A percentile compares a stretch with the other conserved stretches of the same genome.
These are phyloP conservation scores for Agrilus cyanescens DNA, from an alignment of 2,888 invertebrate species.

Conservation along the genomic window DNA sequence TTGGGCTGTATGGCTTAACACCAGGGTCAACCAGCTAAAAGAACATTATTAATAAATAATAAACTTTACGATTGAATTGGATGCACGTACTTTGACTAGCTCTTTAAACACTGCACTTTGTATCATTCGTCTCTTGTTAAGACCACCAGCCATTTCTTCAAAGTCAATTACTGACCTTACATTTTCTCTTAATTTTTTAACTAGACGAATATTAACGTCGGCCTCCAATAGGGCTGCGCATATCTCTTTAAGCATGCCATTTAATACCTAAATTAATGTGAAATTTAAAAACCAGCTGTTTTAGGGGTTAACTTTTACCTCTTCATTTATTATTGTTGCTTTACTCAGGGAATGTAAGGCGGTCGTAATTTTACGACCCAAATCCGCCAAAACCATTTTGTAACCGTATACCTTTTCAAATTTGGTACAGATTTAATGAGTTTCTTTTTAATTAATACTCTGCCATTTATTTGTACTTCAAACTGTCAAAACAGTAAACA, in stretches of 20 bases:
- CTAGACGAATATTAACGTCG: slow-evolving; percentile 91
- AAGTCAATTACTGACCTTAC: slow-evolving; percentile 95
- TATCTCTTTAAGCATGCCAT: slow-evolving; percentile 98
- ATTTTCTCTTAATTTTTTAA: slow-evolving; percentile 94
- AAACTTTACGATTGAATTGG: not conserved
- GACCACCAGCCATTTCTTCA: slow-evolving; percentile 97
- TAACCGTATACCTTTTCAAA: too few species aligned
- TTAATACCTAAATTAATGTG: slow-evolving; percentile 61
- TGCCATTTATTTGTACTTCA: too few species aligned
- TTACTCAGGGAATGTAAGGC: slow-evolving; percentile 95
- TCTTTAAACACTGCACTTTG: slow-evolving; percentile 98
- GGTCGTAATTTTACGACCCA: slow-evolving; percentile 98
- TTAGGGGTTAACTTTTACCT: slow-evolving; percentile 46
- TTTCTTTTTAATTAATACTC: too few species aligned
- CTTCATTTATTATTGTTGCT: slow-evolving; percentile 97
- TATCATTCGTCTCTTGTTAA: slow-evolving; percentile 97
- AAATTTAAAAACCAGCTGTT: too few species aligned
- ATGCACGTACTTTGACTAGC: slow-evolving; percentile 71
- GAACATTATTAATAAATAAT: slow-evolving; percentile 3
- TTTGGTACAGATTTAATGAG: too few species aligned
- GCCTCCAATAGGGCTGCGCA: slow-evolving; percentile 95
- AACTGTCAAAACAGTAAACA: too few species aligned
- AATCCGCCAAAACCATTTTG: slow-evolving; percentile 98
- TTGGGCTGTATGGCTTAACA: slow-evolving; percentile 91
- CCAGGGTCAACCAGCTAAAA: slow-evolving; percentile 87